These are phyloP conservation scores for Punctoribates punctum DNA, from an alignment of 2,888 invertebrate genomes.

Conservation along the genomic window DNA sequence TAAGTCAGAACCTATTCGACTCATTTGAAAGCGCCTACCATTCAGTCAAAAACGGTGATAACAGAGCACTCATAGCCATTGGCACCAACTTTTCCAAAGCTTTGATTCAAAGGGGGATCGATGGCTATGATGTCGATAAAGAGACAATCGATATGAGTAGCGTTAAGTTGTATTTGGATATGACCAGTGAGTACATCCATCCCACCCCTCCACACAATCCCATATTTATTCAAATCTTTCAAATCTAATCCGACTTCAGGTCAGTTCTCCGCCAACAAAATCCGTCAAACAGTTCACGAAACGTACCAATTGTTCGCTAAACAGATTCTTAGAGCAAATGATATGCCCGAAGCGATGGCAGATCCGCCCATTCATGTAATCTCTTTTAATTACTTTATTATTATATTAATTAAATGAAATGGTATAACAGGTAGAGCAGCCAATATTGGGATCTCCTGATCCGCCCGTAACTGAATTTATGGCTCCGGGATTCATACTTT, in stretches of 20 bases:
- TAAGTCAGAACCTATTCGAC: slow-evolving; percentile 44
- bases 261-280: slow-evolving; percentile 42
- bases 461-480: slow-evolving; percentile 93
- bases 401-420: not conserved
- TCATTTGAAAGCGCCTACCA: slow-evolving; percentile 63
- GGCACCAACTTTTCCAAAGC: slow-evolving; percentile 85
- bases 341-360: slow-evolving; percentile 34
- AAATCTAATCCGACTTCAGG: slow-evolving; percentile 23
- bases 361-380: slow-evolving; percentile 43
- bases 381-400: not conserved
- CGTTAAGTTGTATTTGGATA: slow-evolving; percentile 82
- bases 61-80: slow-evolving; percentile 84
- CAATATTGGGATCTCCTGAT: slow-evolving; percentile 54
- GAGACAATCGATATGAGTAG: slow-evolving; percentile 82
- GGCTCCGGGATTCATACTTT: slow-evolving; percentile 84
- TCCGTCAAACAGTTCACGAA: slow-evolving; percentile 38
- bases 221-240: not conserved
- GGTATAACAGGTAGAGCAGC: slow-evolving; percentile 7
- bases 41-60: slow-evolving; percentile 70
- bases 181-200: slow-evolving; percentile 69
- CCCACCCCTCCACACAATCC: not conserved
- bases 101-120: not conserved
- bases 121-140: slow-evolving; percentile 60
- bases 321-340: slow-evolving; percentile 26
- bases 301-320: slow-evolving; percentile 32